phyloP scores from a whole-genome alignment of 2,113 vertebrate species.

The Leucopternis melanops region DNA sequence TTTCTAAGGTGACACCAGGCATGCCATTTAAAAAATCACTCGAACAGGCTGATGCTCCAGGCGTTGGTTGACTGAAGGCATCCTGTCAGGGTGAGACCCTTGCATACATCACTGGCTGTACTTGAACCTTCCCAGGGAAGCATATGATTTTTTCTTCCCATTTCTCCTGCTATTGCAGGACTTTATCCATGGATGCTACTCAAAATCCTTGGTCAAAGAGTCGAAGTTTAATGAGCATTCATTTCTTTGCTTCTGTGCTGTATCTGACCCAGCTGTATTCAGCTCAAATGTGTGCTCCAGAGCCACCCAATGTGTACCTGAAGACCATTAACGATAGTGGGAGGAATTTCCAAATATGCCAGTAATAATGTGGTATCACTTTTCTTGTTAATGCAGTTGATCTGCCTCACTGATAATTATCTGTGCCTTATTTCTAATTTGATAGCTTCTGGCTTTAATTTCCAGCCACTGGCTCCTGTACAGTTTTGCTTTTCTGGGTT shows the following conservation, averaged over 20 bases:
- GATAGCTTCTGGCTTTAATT: background rate
- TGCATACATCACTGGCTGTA: background rate
- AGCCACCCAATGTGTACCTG: background rate
- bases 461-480: background rate
- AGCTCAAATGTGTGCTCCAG: background rate
- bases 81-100: background rate
- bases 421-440: constrained; percentile 43
- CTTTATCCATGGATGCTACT: background rate
- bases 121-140: background rate
- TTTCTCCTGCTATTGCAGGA: background rate
- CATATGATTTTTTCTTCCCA: background rate
- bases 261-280: background rate
- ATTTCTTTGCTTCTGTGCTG: background rate
- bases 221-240: background rate
- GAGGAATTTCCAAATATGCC: background rate
- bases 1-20: background rate
- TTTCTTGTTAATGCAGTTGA: background rate
- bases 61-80: background rate
- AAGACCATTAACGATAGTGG: background rate
- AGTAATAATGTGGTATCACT: background rate
- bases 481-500: background rate
- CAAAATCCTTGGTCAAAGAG: background rate
- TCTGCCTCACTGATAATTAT: background rate
- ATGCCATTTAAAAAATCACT: background rate
- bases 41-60: background rate